phyloP scores from a whole-genome alignment of 2,113 vertebrate species.

The Pteropus alecto region DNA sequence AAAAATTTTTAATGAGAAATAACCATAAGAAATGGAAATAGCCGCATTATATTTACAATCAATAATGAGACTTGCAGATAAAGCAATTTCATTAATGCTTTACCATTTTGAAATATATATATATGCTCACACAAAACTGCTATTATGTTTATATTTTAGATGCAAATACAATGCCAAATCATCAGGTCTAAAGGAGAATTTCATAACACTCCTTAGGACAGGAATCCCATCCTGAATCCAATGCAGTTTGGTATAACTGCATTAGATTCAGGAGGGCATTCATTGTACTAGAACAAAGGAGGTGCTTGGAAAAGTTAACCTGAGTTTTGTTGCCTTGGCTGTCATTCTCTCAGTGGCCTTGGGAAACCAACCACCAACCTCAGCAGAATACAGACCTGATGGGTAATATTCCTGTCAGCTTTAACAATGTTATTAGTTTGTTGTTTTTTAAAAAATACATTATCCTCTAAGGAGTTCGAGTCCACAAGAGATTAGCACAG shows the following conservation, averaged over 20 bases:
- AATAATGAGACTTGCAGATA: background rate
- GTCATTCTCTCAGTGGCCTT: background rate
- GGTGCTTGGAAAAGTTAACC: background rate
- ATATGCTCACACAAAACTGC: background rate
- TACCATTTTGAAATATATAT: background rate
- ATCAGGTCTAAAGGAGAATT: background rate
- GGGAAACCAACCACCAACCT: background rate
- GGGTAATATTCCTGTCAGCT: background rate
- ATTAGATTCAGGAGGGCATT: no score
- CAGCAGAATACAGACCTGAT: background rate
- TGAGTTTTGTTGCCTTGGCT: background rate
- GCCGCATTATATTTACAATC: background rate
- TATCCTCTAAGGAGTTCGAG: background rate
- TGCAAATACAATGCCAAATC: background rate
- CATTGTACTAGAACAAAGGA: background rate
- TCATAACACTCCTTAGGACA: background rate
- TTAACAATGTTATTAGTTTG: background rate
- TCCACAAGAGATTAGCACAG: background rate
- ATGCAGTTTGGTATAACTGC: no score
- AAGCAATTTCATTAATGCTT: background rate
- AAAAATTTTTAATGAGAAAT: background rate
- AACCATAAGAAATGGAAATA: background rate
- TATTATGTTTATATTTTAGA: background rate
- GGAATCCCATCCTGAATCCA: background rate
- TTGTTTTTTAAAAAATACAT: background rate